Evolutionary conservation across 2,113 vertebrate species (phyloP).

Genomic region (Eublepharis macularius): DNA sequence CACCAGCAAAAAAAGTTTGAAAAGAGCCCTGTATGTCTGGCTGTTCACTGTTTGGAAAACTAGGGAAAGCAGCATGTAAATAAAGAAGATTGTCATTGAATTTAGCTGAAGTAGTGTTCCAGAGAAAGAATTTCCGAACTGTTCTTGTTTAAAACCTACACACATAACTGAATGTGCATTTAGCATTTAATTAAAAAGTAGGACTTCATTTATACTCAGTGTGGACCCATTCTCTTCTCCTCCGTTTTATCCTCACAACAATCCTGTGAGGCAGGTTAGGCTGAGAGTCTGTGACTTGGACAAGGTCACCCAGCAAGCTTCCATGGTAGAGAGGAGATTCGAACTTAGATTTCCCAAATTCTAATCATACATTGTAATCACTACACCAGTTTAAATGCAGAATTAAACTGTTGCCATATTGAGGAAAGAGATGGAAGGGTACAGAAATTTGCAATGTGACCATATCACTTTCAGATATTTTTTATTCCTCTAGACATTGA

Average conservation of each 20-base stretch:
- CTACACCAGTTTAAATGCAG: background rate
- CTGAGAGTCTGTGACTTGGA: too few relatives aligned
- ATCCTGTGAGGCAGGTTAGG: too few relatives aligned
- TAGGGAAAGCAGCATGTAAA: background rate
- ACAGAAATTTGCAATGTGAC: background rate
- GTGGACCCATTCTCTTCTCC: too few relatives aligned
- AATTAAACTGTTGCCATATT: background rate
- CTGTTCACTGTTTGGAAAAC: slow-evolving; percentile 20
- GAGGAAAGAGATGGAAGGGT: background rate
- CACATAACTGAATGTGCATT: background rate
- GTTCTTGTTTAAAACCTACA: background rate
- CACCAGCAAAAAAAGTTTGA: slow-evolving; percentile 48
- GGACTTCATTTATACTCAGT: too few relatives aligned
- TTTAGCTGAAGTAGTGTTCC: slow-evolving; percentile 18
- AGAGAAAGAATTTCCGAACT: background rate
- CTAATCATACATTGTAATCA: too few relatives aligned
- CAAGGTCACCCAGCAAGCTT: too few relatives aligned
- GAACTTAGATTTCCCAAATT: too few relatives aligned
- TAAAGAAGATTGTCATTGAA: background rate
- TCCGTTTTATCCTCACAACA: too few relatives aligned
- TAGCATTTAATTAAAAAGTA: background rate
- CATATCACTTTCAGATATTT: background rate
- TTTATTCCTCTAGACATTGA: background rate
- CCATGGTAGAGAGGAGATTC: too few relatives aligned
- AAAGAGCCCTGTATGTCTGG: slow-evolving; percentile 9